phyloP scores from a whole-genome alignment of 2,113 vertebrate genomes.

The Odocoileus virginianus region DNA sequence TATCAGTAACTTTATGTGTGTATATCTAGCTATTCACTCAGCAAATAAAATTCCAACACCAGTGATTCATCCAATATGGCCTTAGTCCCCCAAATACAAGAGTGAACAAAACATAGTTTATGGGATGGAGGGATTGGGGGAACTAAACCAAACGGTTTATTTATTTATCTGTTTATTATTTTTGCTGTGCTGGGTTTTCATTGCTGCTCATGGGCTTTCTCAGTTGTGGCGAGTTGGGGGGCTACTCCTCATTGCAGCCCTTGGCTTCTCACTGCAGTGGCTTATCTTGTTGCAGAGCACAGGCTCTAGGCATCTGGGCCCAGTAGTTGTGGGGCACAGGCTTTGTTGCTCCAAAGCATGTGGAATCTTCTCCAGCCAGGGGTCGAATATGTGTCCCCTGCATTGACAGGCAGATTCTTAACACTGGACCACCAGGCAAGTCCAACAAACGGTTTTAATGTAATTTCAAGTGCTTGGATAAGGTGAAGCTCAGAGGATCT shows the following conservation, averaged over 20 bases:
- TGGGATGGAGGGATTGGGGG: neutral
- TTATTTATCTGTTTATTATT: neutral
- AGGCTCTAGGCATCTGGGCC: neutral
- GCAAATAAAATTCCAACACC: slow-evolving; percentile 1
- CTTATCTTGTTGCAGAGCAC: neutral
- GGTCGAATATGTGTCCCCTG: neutral
- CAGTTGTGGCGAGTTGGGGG: neutral
- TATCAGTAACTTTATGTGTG: neutral
- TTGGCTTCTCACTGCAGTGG: neutral
- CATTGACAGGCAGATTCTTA: neutral
- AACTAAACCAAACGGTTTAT: neutral
- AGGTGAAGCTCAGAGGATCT: neutral
- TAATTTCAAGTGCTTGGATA: neutral
- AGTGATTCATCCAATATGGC: neutral
- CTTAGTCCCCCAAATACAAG: neutral
- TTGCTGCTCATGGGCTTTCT: neutral
- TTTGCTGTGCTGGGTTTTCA: neutral
- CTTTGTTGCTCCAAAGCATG: neutral
- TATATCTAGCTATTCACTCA: slow-evolving; percentile 14
- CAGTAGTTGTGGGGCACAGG: neutral
- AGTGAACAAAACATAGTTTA: neutral
- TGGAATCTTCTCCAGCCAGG: neutral
- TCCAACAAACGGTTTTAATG: neutral
- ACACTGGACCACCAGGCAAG: neutral
- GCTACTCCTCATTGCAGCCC: neutral